Percentiles rank a stretch among this genome's conserved stretches.
Evolutionary conservation across 2,888 invertebrate genomes (phyloP).

Genomic region (Xiphydria camelus): DNA sequence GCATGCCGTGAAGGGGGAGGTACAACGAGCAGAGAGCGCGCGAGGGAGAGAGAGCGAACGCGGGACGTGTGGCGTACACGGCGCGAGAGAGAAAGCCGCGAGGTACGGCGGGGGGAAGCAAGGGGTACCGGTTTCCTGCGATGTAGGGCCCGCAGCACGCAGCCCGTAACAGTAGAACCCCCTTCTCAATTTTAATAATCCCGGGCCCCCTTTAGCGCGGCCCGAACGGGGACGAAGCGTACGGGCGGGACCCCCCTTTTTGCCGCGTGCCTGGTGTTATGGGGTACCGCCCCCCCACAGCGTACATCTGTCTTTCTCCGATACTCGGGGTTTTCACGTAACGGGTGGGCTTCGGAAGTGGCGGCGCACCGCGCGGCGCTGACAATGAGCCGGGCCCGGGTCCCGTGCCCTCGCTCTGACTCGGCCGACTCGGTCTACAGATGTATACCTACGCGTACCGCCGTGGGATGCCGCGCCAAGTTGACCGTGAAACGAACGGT

Average conservation of each 20-base stretch:
- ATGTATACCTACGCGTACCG: neutral
- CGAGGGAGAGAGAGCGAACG: neutral
- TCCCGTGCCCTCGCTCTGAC: neutral
- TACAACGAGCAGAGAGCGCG: neutral
- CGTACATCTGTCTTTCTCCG: constrained; percentile 27
- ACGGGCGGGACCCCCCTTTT: constrained; percentile 21
- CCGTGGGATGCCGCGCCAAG: no score
- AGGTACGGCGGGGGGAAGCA: constrained; percentile 13
- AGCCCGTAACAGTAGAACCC: constrained; percentile 7
- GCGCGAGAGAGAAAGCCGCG: constrained; percentile 4
- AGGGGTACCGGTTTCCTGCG: constrained; percentile 33
- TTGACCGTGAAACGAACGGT: no score
- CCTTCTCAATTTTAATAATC: constrained; percentile 47
- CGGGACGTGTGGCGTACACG: no score
- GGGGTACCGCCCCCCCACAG: constrained; percentile 47
- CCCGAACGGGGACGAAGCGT: constrained; percentile 35
- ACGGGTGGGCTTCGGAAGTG: constrained; percentile 7
- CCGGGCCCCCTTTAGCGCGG: constrained; percentile 41
- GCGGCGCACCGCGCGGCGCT: no score
- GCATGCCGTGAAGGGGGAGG: neutral
- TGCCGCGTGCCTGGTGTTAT: constrained; percentile 49
- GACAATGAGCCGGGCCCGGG: constrained; percentile 2
- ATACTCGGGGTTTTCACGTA: constrained; percentile 7
- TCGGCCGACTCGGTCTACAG: no score
- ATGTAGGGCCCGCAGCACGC: constrained; percentile 17